Evolutionary conservation across 2,797 vertebrate genomes (phyloP), one percentile per base, ranked within the genome.

Genomic region (Tarsius wallacei): DNA sequence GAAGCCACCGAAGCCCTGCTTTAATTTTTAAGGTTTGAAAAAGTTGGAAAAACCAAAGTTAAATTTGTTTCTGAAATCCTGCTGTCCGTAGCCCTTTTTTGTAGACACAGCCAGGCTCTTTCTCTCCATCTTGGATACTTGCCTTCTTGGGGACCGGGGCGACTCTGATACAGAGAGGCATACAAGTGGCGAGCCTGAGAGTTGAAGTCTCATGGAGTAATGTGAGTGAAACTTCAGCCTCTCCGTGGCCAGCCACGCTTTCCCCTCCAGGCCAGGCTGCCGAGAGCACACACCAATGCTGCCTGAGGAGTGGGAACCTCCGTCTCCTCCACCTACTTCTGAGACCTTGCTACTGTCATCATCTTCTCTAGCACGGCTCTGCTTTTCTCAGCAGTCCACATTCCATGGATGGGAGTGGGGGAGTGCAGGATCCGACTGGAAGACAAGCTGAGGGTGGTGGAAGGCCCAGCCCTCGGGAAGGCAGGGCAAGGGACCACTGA

Each of bases 201-300:
- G 92, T 33, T 0, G 0, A 2, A 98, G 95, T 98, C 87, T 98
- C 98, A 97, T 86, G 61, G 24, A 68, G 86, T 33, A 26, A 53
- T 98, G 98, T 98, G 97, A 98, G 96, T 98, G 98, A 88, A 96
- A 97, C 97, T 78, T 51, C 73, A 64, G 7, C 74, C 88, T 97
- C 93, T 98, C 96, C 51, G 95, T 73, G 93, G 88, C 16, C 93
- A 80, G 10, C 97, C 93, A 68, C 55, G 0, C 59, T 87, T 93
- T 92, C 63, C 80, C 0, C 0, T 51, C 88, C 66, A 12, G 33
- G 47, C 71, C 22, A 66, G 57, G 61, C 95, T 76, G 92, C 94
- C 61, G 77, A 87, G 94, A 66, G 42, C 86, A 5, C 36, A 24
- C 47, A 86, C 90, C 51, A 21, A 55, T 5, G 55, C 71, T 71